These are phyloP conservation scores for Polydrusus tereticollis DNA, from an alignment of 2,888 invertebrate genomes.

Conservation along the genomic window DNA sequence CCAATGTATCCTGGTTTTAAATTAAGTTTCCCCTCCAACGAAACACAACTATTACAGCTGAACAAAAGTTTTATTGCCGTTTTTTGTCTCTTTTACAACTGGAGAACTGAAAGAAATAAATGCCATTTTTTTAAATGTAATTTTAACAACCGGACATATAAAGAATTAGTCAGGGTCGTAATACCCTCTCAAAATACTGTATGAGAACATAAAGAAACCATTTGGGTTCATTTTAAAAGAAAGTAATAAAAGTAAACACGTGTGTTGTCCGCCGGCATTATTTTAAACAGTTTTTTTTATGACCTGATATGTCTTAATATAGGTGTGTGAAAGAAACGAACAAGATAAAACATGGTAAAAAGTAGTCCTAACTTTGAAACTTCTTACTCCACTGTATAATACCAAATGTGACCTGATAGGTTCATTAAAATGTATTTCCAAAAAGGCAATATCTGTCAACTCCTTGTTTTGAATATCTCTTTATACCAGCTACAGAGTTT, in stretches of 20 bases:
- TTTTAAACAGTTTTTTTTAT: constrained; percentile 36
- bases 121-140: constrained; percentile 31
- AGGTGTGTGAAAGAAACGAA: background rate
- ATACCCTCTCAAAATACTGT: constrained; percentile 50
- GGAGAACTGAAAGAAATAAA: constrained; percentile 29
- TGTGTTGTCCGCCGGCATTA: constrained; percentile 49
- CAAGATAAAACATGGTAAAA: background rate
- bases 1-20: constrained; percentile 19
- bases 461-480: too few relatives aligned
- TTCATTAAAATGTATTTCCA: too few relatives aligned
- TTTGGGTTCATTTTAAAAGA: constrained; percentile 54
- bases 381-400: too few relatives aligned
- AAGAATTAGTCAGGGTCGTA: constrained; percentile 46
- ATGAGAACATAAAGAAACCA: constrained; percentile 52
- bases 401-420: too few relatives aligned
- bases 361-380: background rate
- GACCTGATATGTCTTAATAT: constrained; percentile 10
- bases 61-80: constrained; percentile 25
- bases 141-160: constrained; percentile 44
- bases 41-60: constrained; percentile 22
- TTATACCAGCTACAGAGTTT: too few relatives aligned
- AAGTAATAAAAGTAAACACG: constrained; percentile 57
- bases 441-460: too few relatives aligned
- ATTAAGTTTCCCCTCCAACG: constrained; percentile 19
- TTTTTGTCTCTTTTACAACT: constrained; percentile 29